Base-by-base conservation (phyloP, 2,797 vertebrate species). In the Pseudotriccus pelzelni region DNA sequence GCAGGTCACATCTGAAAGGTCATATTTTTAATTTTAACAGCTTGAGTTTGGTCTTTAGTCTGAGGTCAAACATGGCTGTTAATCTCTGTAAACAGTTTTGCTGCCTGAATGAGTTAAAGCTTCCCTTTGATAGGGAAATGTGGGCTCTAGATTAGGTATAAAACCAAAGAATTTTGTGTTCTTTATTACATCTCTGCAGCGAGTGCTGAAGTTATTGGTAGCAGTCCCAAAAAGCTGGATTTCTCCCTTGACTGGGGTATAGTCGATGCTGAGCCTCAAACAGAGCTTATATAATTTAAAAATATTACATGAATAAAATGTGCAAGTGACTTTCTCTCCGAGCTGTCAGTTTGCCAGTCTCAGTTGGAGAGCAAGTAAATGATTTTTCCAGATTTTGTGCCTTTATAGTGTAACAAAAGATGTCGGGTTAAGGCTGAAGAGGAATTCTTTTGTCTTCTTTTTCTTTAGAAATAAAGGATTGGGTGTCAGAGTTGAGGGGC, bases 331-430 rank as follows among this genome's bases (percentile, higher is more conserved):
- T 95, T 97, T 95, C 59, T 94, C 79, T 87, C 62, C 18, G 46
- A 92, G 93, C 93, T 93, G 66, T 96, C 85, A 21, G 82, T 92
- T 92, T 94, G 93, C 95, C 95, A 64, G 82, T 93, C 91, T 10
- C 95, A 9, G 92, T 2, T 84, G 95, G 96, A 82, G 75, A 86
- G 82, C 72, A 9, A 87, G 93, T 55, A 94, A 95, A 96, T 96
- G 82, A 94, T 97, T 97, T 97, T 96, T 96, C 79, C 94, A 90
- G 32, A 72, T 96, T 50, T 87, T 55, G 84, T 36, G 78, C 87
- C 94, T 97, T 97, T 91, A 59, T 72, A 84, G 85, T 55, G 46
- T 66, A 95, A 97, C 94, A 95, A 97, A 97, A 70, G 84, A 58
- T 5, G 19, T 21, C 43, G 89, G 55, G 21, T 24, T 25, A 59